Evolutionary conservation across 2,113 vertebrate genomes (phyloP), one percentile per base, ranked within the genome.

Genomic region (Oreotrochilus melanogaster): DNA sequence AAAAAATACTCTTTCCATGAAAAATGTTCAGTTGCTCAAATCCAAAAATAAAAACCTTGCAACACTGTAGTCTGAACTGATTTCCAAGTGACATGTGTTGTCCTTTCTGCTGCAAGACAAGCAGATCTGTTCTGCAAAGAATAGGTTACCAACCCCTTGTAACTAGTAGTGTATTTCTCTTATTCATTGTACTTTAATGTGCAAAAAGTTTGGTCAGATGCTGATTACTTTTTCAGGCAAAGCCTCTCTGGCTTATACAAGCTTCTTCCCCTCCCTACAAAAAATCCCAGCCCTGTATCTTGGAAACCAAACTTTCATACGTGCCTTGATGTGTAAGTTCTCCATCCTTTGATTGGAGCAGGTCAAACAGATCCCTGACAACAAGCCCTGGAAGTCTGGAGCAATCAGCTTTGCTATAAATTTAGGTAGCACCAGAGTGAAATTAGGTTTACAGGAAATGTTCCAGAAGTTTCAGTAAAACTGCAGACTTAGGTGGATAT

Each of bases 21-120:
- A 33, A 83, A 83, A 62, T 54, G 19, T 56, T 70, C 39, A 13
- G 61, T 42, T 56, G 53, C 43, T 57, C 35, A 60, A 53, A 73
- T 23, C 33, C 60, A 64, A 48, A 85, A 89, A 92, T 79, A 87
- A 96, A 94, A 92, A 30, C 69, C 45, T 47, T 79, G 69, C 69
- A 62, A 33, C 45, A 71, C 60, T 56, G 10, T 28, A 50, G 60
- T 75, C 61, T 43, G 81, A 89, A 25, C 14, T 8, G 28, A 58
- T 60, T 78, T 43, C 42, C 61, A 23, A 31, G 62, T 9, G 27
- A 65, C 47, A 4, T 21, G 33, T 64, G 25, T 79, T 6, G 37
- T 60, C 62, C 60, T 62, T 43, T 35, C 47, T 72, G 1, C 9
- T 51, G 70, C 78, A 78, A 86, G 57, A 70, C 18, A 11, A 35